Evolutionary conservation across 2,797 vertebrate species (phyloP).

Genomic region (Halcyon leucocephala): DNA sequence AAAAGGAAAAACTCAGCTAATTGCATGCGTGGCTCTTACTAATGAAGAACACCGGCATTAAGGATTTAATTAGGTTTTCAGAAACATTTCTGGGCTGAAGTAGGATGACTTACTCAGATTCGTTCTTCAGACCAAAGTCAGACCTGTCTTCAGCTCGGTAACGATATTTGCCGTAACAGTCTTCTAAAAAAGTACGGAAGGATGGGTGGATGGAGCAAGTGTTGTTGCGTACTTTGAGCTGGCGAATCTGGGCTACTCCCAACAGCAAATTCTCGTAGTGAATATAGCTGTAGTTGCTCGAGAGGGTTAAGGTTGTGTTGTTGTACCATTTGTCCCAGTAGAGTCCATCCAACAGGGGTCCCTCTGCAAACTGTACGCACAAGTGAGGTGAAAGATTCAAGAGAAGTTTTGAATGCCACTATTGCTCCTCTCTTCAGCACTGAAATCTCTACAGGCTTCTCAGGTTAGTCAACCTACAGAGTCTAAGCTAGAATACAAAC

Average conservation of each 20-base stretch:
- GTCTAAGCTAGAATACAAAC: not conserved
- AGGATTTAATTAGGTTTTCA: not conserved
- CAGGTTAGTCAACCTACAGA: not conserved
- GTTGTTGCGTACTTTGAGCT: conserved; percentile 73
- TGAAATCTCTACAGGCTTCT: not conserved
- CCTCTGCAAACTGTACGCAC: conserved; percentile 67
- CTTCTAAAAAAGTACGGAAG: conserved; percentile 48
- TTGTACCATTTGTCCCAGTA: conserved; percentile 72
- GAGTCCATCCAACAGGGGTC: conserved; percentile 74
- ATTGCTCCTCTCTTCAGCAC: not conserved
- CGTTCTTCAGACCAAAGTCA: conserved; percentile 58
- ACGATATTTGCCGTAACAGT: conserved; percentile 61
- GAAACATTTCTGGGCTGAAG: not conserved
- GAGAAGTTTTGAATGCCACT: not conserved
- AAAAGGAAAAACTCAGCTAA: not conserved
- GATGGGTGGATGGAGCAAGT: conserved; percentile 56
- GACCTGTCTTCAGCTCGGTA: conserved; percentile 54
- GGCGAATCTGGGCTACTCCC: conserved; percentile 68
- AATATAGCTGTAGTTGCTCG: conserved; percentile 57
- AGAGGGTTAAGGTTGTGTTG: not conserved
- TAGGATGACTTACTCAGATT: conserved; percentile 65
- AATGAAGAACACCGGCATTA: not conserved
- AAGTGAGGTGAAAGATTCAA: not conserved
- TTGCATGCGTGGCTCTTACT: not conserved
- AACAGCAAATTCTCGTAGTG: conserved; percentile 76